phyloP scores from a whole-genome alignment of 2,113 vertebrate species.

The Steatornis caripensis region DNA sequence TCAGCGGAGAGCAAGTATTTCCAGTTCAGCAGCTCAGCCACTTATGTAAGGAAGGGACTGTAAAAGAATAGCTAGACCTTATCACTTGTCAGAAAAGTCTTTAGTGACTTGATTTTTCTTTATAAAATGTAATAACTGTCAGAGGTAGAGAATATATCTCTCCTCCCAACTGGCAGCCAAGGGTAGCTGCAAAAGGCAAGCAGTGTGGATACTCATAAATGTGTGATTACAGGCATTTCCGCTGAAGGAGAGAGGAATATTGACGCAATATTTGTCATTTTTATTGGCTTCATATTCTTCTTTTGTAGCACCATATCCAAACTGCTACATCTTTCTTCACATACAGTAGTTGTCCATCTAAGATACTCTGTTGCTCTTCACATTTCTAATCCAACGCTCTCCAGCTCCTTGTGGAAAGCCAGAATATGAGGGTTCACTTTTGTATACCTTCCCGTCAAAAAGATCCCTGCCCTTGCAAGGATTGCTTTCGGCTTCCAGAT shows the following conservation, averaged over 20 bases:
- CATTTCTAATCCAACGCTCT: neutral
- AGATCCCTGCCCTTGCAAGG: neutral
- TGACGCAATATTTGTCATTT: slow-evolving; percentile 50
- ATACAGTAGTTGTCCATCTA: neutral
- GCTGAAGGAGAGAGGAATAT: slow-evolving; percentile 35
- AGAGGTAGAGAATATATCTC: slow-evolving; percentile 43
- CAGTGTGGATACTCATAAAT: slow-evolving; percentile 39
- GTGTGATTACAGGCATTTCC: slow-evolving; percentile 47
- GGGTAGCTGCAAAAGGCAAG: slow-evolving; percentile 57
- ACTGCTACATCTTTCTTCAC: slow-evolving; percentile 19
- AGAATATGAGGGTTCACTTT: neutral
- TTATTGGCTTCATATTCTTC: slow-evolving; percentile 53
- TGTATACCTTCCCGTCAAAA: accelerated
- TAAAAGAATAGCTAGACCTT: slow-evolving; percentile 57
- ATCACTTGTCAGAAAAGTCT: slow-evolving; percentile 57
- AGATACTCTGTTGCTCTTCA: neutral
- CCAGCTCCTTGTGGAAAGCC: neutral
- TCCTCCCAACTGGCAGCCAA: slow-evolving; percentile 38
- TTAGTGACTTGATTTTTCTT: slow-evolving; percentile 60
- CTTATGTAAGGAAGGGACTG: neutral
- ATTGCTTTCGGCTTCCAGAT: neutral
- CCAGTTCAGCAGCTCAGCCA: slow-evolving; percentile 33
- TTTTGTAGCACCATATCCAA: slow-evolving; percentile 36
- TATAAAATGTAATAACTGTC: slow-evolving; percentile 59
- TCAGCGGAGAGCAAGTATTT: slow-evolving; percentile 31